phyloP scores from a whole-genome alignment of 1,140 invertebrate genomes.

The Drosophila chauvacae region DNA sequence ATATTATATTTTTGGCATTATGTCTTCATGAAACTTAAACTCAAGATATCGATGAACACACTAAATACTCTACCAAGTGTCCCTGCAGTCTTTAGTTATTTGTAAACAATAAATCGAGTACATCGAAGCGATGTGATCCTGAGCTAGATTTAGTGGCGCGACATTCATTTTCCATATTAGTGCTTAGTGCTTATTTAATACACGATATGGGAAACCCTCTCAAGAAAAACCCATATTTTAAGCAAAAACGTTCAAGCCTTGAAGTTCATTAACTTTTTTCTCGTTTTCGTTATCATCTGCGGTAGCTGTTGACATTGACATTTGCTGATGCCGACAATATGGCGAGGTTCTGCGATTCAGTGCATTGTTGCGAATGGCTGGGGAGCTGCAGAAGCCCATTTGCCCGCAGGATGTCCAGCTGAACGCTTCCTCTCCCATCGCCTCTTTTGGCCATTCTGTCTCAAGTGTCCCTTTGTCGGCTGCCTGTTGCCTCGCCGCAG shows the following conservation, averaged over 20 bases:
- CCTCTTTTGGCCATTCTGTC: slow-evolving; percentile 44
- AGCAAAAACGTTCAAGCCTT: slow-evolving; percentile 45
- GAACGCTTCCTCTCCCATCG: slow-evolving; percentile 31
- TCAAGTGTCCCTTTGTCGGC: slow-evolving; percentile 70
- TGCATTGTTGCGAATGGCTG: background rate
- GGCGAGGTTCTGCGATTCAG: slow-evolving; percentile 18
- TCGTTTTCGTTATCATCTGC: slow-evolving; percentile 28
- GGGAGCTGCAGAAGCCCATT: slow-evolving; percentile 23
- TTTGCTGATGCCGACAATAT: slow-evolving; percentile 66
- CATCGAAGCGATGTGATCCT: background rate
- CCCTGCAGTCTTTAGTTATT: background rate
- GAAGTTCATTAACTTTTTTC: slow-evolving; percentile 41
- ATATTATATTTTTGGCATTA: background rate
- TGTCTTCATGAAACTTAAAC: background rate
- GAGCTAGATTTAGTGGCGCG: background rate
- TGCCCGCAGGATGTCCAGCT: slow-evolving; percentile 58
- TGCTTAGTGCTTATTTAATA: background rate
- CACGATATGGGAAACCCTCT: slow-evolving; percentile 3
- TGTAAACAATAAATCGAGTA: background rate
- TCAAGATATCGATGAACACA: background rate
- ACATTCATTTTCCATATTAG: background rate
- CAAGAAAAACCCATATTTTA: slow-evolving; percentile 7
- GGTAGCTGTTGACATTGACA: slow-evolving; percentile 76
- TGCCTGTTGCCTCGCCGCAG: slow-evolving; percentile 43
- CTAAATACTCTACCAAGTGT: background rate